A percentile compares a stretch with the other conserved stretches of the same genome.
These are phyloP conservation scores for Caradrina kadenii DNA, from an alignment of 2,888 invertebrate genomes.

Conservation along the genomic window DNA sequence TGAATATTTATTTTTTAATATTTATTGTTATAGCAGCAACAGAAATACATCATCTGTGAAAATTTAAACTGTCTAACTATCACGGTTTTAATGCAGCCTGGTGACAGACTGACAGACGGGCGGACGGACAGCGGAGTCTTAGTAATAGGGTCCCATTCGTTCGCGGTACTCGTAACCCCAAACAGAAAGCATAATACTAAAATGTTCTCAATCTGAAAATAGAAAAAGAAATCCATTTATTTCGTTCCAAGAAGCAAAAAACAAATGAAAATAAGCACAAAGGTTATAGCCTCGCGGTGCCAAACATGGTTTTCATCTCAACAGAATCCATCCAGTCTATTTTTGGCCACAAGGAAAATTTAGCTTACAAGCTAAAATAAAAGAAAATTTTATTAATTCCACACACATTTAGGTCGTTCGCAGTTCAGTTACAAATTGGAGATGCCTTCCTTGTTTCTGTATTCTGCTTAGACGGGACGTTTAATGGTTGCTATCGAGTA, in stretches of 20 bases:
- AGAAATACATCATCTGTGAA: no score
- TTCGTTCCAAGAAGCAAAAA: background rate
- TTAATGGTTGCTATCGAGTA: conserved; percentile 34
- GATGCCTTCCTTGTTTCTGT: conserved; percentile 38
- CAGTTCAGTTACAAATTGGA: conserved; percentile 43
- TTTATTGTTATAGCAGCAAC: no score
- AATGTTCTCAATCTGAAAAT: no score
- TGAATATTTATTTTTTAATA: no score
- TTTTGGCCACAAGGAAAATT: background rate
- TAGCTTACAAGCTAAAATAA: conserved; percentile 1
- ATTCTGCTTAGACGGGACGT: conserved; percentile 52
- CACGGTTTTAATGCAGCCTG: no score
- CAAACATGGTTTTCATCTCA: background rate
- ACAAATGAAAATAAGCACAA: background rate
- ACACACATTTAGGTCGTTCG: conserved; percentile 28
- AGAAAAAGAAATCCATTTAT: no score
- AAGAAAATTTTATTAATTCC: conserved; percentile 32
- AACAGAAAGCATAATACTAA: no score
- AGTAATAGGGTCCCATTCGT: no score
- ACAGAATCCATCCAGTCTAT: background rate
- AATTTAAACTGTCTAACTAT: no score
- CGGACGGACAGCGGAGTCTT: no score
- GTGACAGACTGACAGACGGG: no score
- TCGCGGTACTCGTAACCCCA: no score
- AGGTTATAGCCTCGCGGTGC: background rate